These are phyloP conservation scores for Frankliniella intonsa DNA, from an alignment of 2,888 invertebrate genomes.

Conservation along the genomic window DNA sequence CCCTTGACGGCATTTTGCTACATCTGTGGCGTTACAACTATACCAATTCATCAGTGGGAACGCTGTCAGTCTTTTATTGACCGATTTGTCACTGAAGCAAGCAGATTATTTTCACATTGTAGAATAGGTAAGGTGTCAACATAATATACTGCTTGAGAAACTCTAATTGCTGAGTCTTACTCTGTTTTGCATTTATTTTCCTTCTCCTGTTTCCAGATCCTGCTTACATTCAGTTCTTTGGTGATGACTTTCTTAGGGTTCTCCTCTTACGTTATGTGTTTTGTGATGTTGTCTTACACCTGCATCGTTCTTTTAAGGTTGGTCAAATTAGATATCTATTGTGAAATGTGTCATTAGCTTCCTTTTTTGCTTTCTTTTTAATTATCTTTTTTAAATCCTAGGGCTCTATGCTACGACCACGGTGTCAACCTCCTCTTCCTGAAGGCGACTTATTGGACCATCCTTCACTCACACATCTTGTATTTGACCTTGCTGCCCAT, in stretches of 20 bases:
- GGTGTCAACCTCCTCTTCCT: constrained; percentile 79
- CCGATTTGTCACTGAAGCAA: constrained; percentile 83
- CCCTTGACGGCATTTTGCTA: constrained; percentile 89
- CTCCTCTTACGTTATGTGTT: constrained; percentile 86
- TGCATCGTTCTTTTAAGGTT: constrained; percentile 72
- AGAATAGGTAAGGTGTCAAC: constrained; percentile 64
- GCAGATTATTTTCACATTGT: constrained; percentile 73
- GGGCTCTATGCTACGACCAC: constrained; percentile 78
- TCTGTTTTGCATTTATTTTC: constrained; percentile 29
- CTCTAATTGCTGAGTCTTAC: constrained; percentile 8
- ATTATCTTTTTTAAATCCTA: constrained; percentile 51
- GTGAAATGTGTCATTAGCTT: no score
- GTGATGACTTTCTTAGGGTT: constrained; percentile 89
- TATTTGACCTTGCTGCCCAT: constrained; percentile 76
- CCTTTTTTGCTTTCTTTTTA: background rate
- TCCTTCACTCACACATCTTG: constrained; percentile 69
- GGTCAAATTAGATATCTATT: background rate
- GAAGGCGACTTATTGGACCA: constrained; percentile 83
- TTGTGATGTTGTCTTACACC: constrained; percentile 82
- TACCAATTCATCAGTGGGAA: constrained; percentile 85
- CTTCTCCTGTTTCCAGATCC: constrained; percentile 52
- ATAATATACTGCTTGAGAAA: background rate
- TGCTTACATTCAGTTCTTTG: constrained; percentile 79
- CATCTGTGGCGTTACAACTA: constrained; percentile 80
- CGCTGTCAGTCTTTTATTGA: constrained; percentile 82